phyloP scores from a whole-genome alignment of 2,797 vertebrate species.

The Schizothorax lantsangensis region DNA sequence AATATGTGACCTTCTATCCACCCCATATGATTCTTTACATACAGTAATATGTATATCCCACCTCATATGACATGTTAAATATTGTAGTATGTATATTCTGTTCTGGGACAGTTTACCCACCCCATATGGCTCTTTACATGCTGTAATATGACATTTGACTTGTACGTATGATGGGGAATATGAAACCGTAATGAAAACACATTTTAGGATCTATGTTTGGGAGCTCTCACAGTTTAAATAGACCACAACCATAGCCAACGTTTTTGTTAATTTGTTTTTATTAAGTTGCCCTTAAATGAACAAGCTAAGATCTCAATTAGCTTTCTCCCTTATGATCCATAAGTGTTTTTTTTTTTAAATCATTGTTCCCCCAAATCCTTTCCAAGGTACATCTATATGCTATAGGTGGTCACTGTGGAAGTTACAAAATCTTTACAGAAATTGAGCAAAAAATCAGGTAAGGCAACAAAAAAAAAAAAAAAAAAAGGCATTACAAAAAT shows the following conservation, averaged over 20 bases:
- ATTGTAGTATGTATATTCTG: neutral
- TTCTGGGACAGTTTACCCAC: neutral
- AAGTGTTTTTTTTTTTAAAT: neutral
- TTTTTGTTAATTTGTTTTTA: neutral
- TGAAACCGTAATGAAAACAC: neutral
- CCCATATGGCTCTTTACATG: neutral
- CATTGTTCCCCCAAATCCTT: neutral
- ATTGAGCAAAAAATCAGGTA: neutral
- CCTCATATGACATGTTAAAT: neutral
- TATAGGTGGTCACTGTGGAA: neutral
- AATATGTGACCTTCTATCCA: neutral
- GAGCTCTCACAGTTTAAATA: neutral
- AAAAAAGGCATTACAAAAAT: conserved; percentile 30
- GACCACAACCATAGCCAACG: neutral
- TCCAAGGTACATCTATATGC: neutral
- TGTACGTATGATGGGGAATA: neutral
- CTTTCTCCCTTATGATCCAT: neutral
- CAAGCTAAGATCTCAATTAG: neutral
- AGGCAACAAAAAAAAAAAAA: neutral
- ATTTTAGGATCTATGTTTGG: neutral
- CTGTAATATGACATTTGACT: neutral
- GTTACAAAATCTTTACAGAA: neutral
- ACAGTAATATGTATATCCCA: neutral
- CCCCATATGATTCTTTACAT: neutral
- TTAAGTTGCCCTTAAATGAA: neutral